Conservation (phyloP, 1,140 invertebrate species). For the Sarcophaga peregrina region DNA sequence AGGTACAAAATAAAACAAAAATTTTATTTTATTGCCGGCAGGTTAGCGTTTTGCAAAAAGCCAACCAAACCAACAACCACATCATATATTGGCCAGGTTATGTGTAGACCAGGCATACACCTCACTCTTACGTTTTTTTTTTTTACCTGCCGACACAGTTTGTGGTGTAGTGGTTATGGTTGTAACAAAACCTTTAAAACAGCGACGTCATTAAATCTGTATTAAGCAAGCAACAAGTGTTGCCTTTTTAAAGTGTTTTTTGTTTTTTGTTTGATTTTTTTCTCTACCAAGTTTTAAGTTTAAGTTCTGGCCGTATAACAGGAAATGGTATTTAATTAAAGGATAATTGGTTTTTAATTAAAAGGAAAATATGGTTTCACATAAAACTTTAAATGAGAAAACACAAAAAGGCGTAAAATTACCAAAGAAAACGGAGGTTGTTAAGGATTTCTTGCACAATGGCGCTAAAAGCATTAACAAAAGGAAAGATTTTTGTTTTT, state of each 20-base stretch:
- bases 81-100: not conserved
- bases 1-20: not conserved
- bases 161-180: not conserved
- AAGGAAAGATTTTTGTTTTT: too few species aligned
- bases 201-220: not conserved
- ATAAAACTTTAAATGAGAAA: too few species aligned
- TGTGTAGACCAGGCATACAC: too few species aligned
- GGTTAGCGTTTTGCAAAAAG: not conserved
- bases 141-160: slow-evolving; percentile 14
- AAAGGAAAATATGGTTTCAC: not conserved
- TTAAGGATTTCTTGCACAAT: too few species aligned
- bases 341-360: slow-evolving; percentile 4
- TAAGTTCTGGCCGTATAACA: not conserved
- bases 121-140: not conserved
- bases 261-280: not conserved
- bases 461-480: too few species aligned
- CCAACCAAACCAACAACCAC: not conserved
- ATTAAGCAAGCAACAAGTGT: slow-evolving; percentile 7
- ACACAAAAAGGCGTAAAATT: too few species aligned
- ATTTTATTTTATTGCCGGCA: slow-evolving; percentile 13
- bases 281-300: not conserved
- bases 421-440: too few species aligned
- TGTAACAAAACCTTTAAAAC: not conserved
- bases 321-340: slow-evolving; percentile 7
- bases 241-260: not conserved